Conservation (phyloP, 1,140 invertebrate species). For the Leptoteleia sp. region DNA sequence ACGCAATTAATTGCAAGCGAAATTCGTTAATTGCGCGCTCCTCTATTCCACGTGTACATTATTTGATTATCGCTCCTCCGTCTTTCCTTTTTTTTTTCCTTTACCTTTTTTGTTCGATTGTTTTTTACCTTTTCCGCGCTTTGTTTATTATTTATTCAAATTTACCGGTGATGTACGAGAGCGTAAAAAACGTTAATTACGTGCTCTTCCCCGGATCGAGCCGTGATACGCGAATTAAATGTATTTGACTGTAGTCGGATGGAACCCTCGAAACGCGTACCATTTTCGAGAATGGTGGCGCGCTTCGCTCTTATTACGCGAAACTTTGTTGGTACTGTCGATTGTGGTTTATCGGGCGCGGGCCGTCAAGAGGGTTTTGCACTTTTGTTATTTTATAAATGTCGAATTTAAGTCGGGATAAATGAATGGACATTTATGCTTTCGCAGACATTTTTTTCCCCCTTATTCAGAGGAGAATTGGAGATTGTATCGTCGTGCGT, state of each 20-base stretch:
- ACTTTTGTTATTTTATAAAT: constrained; percentile 16
- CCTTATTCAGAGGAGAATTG: no score
- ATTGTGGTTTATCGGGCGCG: constrained; percentile 20
- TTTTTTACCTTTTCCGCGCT: constrained; percentile 7
- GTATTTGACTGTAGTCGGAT: constrained; percentile 37
- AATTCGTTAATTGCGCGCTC: constrained; percentile 9
- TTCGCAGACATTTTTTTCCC: no score
- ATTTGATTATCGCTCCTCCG: background rate
- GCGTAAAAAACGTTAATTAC: constrained; percentile 44
- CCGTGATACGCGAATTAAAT: constrained; percentile 24
- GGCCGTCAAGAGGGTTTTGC: constrained; percentile 11
- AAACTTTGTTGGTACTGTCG: constrained; percentile 28
- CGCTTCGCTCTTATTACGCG: constrained; percentile 26
- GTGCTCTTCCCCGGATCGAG: constrained; percentile 21
- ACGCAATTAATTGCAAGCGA: constrained; percentile 21
- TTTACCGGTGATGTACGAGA: constrained; percentile 22
- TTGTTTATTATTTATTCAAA: constrained; percentile 29
- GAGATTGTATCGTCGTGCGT: no score
- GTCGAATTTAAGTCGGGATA: background rate
- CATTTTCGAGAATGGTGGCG: constrained; percentile 38
- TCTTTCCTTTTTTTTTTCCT: background rate
- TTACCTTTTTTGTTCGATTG: background rate
- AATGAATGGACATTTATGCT: no score
- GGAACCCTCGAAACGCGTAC: constrained; percentile 13
- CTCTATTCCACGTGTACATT: background rate